Evolutionary conservation across 2,797 vertebrate species (phyloP), one percentile per base, ranked within the genome.

Genomic region (Poeciliopsis infans): DNA sequence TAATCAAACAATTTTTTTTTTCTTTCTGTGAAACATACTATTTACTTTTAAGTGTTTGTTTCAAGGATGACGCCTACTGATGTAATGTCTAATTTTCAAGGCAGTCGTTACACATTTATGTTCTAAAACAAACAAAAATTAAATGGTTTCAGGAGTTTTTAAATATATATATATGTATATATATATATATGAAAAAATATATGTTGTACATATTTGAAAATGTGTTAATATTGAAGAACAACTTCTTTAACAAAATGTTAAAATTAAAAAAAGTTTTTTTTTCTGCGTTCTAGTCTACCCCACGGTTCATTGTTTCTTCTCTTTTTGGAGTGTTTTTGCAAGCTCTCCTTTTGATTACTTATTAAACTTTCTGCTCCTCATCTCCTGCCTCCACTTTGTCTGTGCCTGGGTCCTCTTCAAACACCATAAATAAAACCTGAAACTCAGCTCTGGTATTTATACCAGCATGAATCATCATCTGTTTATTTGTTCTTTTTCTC

Each of bases 381-480:
- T 55, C 53, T 55, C 25, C 53, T 55, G 53, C 53, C 53, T 55
- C 53, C 53, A 55, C 23, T n/a, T 12, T 25, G 51, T n/a, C 51
- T 55, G 53, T 55, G 53, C 53, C 25, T 12, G 53, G 51, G 25
- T 25, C 10, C 25, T n/a, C 53, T 55, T n/a, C 10, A n/a, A 57
- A 13, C 10, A 25, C 25, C 51, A 53, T 53, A 28, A 28, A 59
- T 31, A 2, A 53, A 53, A 53, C 51, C 28, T 61, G 28, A 61
- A 31, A 61, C 15, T 61, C 28, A 61, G 28, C 5, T n/a, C 16
- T 3, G 15, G 28, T 61, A 61, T 61, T 61, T 61, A 18, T 18
- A 61, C 57, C 57, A 33, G 5, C 57, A 61, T 28, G 10, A 55
- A 43, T 75, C 36, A 43, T 75, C 36, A 80, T 69, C 16, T 57